Evolutionary conservation across 53 echinoderm and acorn worm species (phyloP).

Genomic region (Antedon mediterranea): DNA sequence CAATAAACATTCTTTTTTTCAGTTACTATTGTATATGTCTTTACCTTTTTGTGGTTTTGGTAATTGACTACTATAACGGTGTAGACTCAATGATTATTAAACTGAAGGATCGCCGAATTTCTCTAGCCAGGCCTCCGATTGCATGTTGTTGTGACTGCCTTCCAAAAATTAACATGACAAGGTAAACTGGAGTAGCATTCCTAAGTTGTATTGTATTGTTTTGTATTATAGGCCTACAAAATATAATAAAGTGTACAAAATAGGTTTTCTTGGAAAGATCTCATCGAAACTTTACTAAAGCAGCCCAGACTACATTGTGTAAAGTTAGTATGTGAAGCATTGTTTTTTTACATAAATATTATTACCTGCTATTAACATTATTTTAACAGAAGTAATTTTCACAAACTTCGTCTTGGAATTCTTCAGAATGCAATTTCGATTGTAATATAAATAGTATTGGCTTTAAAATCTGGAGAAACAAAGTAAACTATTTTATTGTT

Average conservation of each 20-base stretch:
- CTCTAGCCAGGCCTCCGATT: constrained; percentile 40
- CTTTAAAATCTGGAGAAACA: too few relatives aligned
- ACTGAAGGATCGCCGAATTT: constrained; percentile 16
- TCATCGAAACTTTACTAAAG: too few relatives aligned
- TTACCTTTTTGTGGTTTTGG: constrained; percentile 54
- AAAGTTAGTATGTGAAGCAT: too few relatives aligned
- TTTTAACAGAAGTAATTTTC: constrained; percentile 37
- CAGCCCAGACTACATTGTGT: too few relatives aligned
- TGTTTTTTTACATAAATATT: too few relatives aligned
- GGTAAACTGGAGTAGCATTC: neutral
- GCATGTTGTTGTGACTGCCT: constrained; percentile 34
- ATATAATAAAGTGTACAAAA: too few relatives aligned
- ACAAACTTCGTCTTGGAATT: constrained; percentile 33
- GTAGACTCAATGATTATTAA: constrained; percentile 33
- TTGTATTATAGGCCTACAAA: too few relatives aligned
- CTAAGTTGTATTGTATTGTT: neutral
- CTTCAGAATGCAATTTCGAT: constrained; percentile 52
- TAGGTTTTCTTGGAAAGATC: too few relatives aligned
- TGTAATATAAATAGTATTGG: too few relatives aligned
- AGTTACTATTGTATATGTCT: constrained; percentile 45
- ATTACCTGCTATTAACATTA: too few relatives aligned
- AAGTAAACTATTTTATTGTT: too few relatives aligned
- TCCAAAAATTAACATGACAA: neutral
- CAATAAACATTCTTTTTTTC: too few relatives aligned
- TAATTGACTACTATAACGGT: constrained; percentile 53